A percentile compares a stretch with the other conserved stretches of the same genome.
Conservation (phyloP, 2,888 invertebrate genomes). For the Axea sp. region DNA sequence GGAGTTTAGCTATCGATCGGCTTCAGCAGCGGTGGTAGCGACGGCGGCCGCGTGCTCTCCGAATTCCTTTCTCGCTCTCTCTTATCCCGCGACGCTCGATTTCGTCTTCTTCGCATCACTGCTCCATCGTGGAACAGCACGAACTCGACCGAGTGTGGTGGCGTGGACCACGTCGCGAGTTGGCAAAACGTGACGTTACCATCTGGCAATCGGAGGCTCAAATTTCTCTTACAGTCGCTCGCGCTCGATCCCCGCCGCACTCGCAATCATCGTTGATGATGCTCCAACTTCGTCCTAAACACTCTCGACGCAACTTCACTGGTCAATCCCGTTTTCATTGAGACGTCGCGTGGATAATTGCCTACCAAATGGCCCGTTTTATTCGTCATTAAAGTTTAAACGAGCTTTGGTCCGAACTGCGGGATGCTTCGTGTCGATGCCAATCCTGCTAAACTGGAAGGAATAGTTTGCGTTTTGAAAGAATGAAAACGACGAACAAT, state of each 20-base stretch:
- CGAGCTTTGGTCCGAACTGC: too few relatives aligned
- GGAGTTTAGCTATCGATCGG: conserved; percentile 78
- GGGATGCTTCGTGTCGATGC: too few relatives aligned
- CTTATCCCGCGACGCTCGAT: conserved; percentile 59
- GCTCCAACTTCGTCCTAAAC: conserved; percentile 35
- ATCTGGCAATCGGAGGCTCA: conserved; percentile 46
- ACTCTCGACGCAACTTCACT: conserved; percentile 17
- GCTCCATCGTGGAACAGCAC: conserved; percentile 62
- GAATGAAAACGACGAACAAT: too few relatives aligned
- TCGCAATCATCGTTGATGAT: conserved; percentile 39
- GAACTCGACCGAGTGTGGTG: conserved; percentile 61
- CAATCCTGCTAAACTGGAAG: too few relatives aligned
- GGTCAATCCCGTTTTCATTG: conserved; percentile 29
- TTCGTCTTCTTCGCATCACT: conserved; percentile 59
- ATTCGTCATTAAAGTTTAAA: conserved; percentile 17
- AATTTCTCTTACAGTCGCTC: conserved; percentile 43
- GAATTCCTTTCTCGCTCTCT: conserved; percentile 64
- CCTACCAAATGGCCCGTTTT: conserved; percentile 22
- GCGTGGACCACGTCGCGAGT: conserved; percentile 65
- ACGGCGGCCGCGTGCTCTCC: conserved; percentile 69
- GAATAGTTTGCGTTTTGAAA: too few relatives aligned
- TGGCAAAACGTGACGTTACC: conserved; percentile 61
- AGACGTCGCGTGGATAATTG: conserved; percentile 25
- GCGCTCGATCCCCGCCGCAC: conserved; percentile 50
- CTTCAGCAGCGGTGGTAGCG: conserved; percentile 62